Evolutionary conservation across 1,140 invertebrate species (phyloP), one percentile per base, ranked within the genome.

Genomic region (Drosophila ficusphila): DNA sequence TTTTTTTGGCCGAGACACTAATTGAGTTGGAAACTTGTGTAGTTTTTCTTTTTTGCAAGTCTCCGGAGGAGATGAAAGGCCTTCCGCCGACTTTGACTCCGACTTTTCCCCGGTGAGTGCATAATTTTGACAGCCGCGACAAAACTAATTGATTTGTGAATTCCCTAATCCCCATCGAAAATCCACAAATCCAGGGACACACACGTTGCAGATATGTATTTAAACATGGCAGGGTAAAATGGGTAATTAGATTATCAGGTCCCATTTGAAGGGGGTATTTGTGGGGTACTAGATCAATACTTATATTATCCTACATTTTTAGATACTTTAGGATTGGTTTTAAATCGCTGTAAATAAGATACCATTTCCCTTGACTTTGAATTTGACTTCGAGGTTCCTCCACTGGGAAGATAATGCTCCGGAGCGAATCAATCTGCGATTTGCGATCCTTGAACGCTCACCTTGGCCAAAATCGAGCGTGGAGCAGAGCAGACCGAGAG

Each of bases 101-200:
- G 79, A 83, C 79, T 83, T 79, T 86, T 85, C 36, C 53, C 70
- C 46, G 52, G 64, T 34, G 34, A 36, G 36, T 53, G 56, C 68
- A 67, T 53, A 53, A 86, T 86, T 86, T 86, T 86, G 81, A 79
- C 81, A 86, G 81, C 74, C 74, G 82, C 82, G 81, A 90, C 81
- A 90, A 90, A 90, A 90, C 88, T 90, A 90, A 90, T 90, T 90
- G 88, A 90, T 90, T 90, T 64, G 21, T 27, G 60, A 44, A 61
- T 25, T 61, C 60, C 60, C 29, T 75, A 82, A 90, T 72, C 73
- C 81, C 73, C 81, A 58, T 48, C 46, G 23, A 60, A 56, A 79
- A 64, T 53, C 71, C 75, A 65, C 68, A 79, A 47, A 62, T 62
- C 56, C 61, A 70, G 41, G 69, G 61, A 83, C 79, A 83, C 79